phyloP scores from a whole-genome alignment of 2,888 invertebrate genomes.

The Folsomia candida region DNA sequence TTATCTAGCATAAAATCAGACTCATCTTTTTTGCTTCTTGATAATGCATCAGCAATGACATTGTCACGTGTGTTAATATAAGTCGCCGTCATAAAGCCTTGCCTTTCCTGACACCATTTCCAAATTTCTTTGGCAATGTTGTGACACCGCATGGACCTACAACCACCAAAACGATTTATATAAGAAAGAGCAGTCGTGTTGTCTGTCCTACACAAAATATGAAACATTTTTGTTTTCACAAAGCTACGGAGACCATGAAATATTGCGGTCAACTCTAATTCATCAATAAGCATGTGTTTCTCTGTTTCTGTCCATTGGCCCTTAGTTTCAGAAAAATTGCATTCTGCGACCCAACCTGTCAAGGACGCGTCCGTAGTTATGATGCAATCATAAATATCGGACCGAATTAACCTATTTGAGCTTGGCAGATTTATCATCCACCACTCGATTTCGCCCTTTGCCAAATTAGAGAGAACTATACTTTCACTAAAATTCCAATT shows the following conservation, averaged over 20 bases:
- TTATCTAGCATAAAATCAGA: constrained; percentile 10
- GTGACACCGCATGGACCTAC: neutral
- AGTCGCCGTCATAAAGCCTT: constrained; percentile 9
- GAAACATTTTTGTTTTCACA: neutral
- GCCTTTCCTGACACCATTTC: constrained; percentile 11
- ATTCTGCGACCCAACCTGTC: constrained; percentile 23
- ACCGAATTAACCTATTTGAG: constrained; percentile 1
- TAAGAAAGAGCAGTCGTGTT: constrained; percentile 29
- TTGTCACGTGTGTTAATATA: constrained; percentile 16
- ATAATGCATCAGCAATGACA: constrained; percentile 13
- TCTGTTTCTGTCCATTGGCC: constrained; percentile 22
- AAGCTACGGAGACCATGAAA: constrained; percentile 7
- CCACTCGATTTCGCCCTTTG: constrained; percentile 8
- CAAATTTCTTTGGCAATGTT: constrained; percentile 20
- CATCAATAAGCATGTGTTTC: constrained; percentile 14
- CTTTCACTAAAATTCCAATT: neutral
- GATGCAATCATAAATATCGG: constrained; percentile 12
- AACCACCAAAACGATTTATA: constrained; percentile 29
- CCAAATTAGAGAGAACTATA: neutral
- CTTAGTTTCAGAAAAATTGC: neutral
- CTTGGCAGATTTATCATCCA: constrained; percentile 8
- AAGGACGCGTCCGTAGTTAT: constrained; percentile 26
- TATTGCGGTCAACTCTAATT: constrained; percentile 21
- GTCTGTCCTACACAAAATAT: constrained; percentile 22
- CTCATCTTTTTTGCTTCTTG: neutral